Evolutionary conservation across 2,888 invertebrate genomes (phyloP).

Genomic region (Busseola fusca): DNA sequence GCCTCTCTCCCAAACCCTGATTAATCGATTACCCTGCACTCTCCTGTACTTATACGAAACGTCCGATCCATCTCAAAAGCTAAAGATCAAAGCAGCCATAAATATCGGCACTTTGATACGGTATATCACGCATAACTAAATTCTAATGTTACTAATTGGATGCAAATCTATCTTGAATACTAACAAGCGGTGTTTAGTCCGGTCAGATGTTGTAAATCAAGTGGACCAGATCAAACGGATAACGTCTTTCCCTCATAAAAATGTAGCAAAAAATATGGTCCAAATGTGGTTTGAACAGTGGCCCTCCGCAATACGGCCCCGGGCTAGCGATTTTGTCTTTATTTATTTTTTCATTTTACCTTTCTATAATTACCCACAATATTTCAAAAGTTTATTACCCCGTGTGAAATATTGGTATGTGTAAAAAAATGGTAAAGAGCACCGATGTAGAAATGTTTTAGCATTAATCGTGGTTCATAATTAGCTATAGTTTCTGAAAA

Average conservation of each 20-base stretch:
- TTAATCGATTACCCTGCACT: slow-evolving; percentile 3
- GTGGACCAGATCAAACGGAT: slow-evolving; percentile 78
- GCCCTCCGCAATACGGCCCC: slow-evolving; percentile 79
- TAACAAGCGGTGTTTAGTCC: slow-evolving; percentile 81
- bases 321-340: slow-evolving; percentile 78
- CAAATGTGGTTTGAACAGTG: slow-evolving; percentile 84
- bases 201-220: slow-evolving; percentile 81
- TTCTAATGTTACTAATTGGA: slow-evolving; percentile 81
- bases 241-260: slow-evolving; percentile 75
- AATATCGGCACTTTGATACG: slow-evolving; percentile 68
- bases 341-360: slow-evolving; percentile 76
- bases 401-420: slow-evolving; percentile 75
- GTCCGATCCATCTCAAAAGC: slow-evolving; percentile 18
- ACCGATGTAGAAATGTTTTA: slow-evolving; percentile 34
- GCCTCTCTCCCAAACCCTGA: neutral
- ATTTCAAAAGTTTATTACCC: slow-evolving; percentile 77
- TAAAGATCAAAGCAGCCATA: slow-evolving; percentile 49
- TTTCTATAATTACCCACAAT: slow-evolving; percentile 82
- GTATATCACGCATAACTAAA: slow-evolving; percentile 74
- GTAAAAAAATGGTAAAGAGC: slow-evolving; percentile 31
- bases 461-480: slow-evolving; percentile 27
- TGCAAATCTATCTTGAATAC: slow-evolving; percentile 84
- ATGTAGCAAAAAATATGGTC: slow-evolving; percentile 70
- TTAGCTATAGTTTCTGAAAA: slow-evolving; percentile 22
- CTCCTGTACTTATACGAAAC: slow-evolving; percentile 10